A percentile compares a stretch with the other conserved stretches of the same genome.
Evolutionary conservation across 2,797 vertebrate species (phyloP).

Genomic region (Naso thynnoides): DNA sequence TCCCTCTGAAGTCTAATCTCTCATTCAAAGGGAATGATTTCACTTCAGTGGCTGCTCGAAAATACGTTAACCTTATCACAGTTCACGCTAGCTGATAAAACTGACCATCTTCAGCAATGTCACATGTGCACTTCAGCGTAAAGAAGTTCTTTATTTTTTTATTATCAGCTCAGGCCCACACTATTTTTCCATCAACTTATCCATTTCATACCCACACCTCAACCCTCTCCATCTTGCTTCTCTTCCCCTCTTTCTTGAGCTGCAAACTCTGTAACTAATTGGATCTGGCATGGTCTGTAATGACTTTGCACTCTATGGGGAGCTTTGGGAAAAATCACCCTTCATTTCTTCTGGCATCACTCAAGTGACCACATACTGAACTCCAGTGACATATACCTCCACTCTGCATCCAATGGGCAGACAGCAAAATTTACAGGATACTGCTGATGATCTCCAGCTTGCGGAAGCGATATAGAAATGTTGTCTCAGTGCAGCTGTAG

Average conservation of each 20-base stretch:
- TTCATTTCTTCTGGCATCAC: slow-evolving; percentile 79
- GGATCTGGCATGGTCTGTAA: slow-evolving; percentile 82
- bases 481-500: slow-evolving; percentile 11
- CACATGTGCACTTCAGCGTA: slow-evolving; percentile 60
- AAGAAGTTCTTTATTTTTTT: slow-evolving; percentile 59
- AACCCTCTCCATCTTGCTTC: slow-evolving; percentile 55
- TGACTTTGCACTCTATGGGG: slow-evolving; percentile 79
- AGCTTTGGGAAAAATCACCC: slow-evolving; percentile 79
- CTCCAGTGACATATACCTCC: slow-evolving; percentile 54
- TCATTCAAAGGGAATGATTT: slow-evolving; percentile 79
- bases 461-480: slow-evolving; percentile 25
- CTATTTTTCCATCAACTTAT: slow-evolving; percentile 69
- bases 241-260: slow-evolving; percentile 66
- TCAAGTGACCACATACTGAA: slow-evolving; percentile 78
- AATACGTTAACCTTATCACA: slow-evolving; percentile 77
- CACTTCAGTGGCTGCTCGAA: slow-evolving; percentile 77
- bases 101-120: slow-evolving; percentile 75
- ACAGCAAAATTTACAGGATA: slow-evolving; percentile 49
- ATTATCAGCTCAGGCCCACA: slow-evolving; percentile 52
- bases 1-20: slow-evolving; percentile 77
- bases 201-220: slow-evolving; percentile 63
- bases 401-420: slow-evolving; percentile 46
- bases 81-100: slow-evolving; percentile 73
- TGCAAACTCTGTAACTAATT: slow-evolving; percentile 82
- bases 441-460: slow-evolving; percentile 60